Conservation (phyloP, 2,888 invertebrate genomes). For the Dicyrtomina minuta region DNA sequence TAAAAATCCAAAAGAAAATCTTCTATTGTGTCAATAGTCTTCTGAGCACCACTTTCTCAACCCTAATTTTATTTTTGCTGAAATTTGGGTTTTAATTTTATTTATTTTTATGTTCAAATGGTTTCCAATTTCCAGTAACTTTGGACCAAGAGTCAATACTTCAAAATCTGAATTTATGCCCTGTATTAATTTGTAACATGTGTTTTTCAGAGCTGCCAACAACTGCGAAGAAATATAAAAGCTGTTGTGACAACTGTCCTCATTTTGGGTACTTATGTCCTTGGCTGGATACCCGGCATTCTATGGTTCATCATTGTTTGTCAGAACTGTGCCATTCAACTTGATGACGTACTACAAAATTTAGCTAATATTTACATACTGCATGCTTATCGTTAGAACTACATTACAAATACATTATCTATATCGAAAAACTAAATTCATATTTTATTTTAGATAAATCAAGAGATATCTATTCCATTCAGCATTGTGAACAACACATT, state of each 20-base stretch:
- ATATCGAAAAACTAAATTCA: too few relatives aligned
- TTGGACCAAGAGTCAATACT: too few relatives aligned
- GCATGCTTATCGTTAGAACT: not conserved
- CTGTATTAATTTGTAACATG: too few relatives aligned
- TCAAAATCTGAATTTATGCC: too few relatives aligned
- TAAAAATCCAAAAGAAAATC: too few relatives aligned
- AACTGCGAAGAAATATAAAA: constrained; percentile 57
- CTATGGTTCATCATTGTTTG: constrained; percentile 64
- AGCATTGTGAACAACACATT: constrained; percentile 60
- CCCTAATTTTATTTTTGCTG: too few relatives aligned
- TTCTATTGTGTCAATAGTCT: too few relatives aligned
- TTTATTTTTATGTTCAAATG: too few relatives aligned
- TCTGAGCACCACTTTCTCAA: too few relatives aligned
- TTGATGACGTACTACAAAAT: constrained; percentile 39
- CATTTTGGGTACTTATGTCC: constrained; percentile 63
- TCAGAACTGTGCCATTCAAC: constrained; percentile 57
- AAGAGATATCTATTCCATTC: constrained; percentile 35
- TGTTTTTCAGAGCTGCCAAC: constrained; percentile 51
- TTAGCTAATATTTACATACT: not conserved
- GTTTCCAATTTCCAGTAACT: too few relatives aligned
- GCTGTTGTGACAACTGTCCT: constrained; percentile 66
- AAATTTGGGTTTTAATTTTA: too few relatives aligned
- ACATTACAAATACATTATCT: not conserved
- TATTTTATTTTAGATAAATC: not conserved
- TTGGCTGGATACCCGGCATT: constrained; percentile 67